Evolutionary conservation across 2,797 vertebrate species (phyloP).

Genomic region (Periparus ater): DNA sequence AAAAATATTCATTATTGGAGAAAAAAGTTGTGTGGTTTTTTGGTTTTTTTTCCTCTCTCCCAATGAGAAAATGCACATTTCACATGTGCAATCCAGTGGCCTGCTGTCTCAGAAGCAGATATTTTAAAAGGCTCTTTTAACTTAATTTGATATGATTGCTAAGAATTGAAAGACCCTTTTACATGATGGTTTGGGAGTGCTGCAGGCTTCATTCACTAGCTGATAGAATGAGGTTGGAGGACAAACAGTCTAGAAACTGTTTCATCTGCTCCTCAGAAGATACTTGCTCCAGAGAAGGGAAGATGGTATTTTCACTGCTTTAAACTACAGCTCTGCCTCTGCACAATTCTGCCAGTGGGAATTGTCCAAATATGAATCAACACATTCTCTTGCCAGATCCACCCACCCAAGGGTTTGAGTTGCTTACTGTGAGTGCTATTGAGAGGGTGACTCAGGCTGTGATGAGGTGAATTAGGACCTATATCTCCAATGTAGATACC

Average conservation of each 20-base stretch:
- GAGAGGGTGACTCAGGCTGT: neutral
- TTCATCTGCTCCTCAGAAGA: neutral
- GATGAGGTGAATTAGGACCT: neutral
- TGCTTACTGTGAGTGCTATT: neutral
- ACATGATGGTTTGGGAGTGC: neutral
- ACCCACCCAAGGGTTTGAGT: neutral
- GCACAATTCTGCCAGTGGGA: neutral
- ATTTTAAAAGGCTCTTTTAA: neutral
- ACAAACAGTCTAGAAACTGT: neutral
- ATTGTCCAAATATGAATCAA: neutral
- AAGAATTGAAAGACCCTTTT: neutral
- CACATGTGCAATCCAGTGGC: neutral
- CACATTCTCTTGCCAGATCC: neutral
- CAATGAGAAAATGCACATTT: neutral
- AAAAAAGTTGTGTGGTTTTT: neutral
- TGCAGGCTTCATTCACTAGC: neutral
- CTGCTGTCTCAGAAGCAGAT: neutral
- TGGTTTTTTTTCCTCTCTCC: neutral
- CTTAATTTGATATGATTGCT: neutral
- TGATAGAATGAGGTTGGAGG: accelerated
- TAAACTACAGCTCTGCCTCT: neutral
- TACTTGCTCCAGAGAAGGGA: neutral
- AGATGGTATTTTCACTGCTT: neutral
- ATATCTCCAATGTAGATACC: neutral
- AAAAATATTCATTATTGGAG: neutral